A percentile compares a stretch with the other conserved stretches of the same genome.
These are phyloP conservation scores for Ophion obscuratus DNA, from an alignment of 2,888 invertebrate species.

Conservation along the genomic window DNA sequence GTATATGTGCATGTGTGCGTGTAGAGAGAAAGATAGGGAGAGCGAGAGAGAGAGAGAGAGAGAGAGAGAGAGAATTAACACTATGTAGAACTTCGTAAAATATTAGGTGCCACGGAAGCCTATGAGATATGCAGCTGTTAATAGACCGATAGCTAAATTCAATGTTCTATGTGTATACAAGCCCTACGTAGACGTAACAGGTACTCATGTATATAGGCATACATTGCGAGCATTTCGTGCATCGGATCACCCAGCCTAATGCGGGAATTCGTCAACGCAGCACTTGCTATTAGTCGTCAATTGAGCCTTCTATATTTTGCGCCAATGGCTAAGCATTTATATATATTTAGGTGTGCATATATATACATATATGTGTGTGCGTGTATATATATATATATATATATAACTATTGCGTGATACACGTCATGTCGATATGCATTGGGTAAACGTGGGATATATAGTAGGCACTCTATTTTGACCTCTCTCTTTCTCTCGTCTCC, in stretches of 20 bases:
- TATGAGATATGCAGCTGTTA: background rate
- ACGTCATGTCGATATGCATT: constrained; percentile 6
- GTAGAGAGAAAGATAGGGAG: too few species aligned
- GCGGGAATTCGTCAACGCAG: constrained; percentile 55
- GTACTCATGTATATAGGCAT: constrained; percentile 26
- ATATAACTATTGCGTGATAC: constrained; percentile 19
- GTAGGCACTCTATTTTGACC: constrained; percentile 19
- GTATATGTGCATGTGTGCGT: too few species aligned
- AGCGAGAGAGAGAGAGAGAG: too few species aligned
- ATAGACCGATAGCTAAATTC: constrained; percentile 23
- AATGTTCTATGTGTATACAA: background rate
- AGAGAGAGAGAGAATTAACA: too few species aligned
- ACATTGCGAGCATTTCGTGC: constrained; percentile 20
- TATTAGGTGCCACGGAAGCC: too few species aligned
- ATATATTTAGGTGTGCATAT: too few species aligned
- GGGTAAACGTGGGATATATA: constrained; percentile 1
- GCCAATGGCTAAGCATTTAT: constrained; percentile 11
- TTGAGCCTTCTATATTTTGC: constrained; percentile 49
- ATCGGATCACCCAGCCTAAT: constrained; percentile 58
- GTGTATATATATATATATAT: constrained; percentile 26
- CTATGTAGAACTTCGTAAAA: too few species aligned
- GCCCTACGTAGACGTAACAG: constrained; percentile 25
- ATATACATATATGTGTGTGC: too few species aligned
- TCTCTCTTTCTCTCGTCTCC: constrained; percentile 28
- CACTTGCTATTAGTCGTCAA: constrained; percentile 60